These are phyloP conservation scores for Nephila pilipes DNA, from an alignment of 1,140 invertebrate genomes.

Conservation along the genomic window DNA sequence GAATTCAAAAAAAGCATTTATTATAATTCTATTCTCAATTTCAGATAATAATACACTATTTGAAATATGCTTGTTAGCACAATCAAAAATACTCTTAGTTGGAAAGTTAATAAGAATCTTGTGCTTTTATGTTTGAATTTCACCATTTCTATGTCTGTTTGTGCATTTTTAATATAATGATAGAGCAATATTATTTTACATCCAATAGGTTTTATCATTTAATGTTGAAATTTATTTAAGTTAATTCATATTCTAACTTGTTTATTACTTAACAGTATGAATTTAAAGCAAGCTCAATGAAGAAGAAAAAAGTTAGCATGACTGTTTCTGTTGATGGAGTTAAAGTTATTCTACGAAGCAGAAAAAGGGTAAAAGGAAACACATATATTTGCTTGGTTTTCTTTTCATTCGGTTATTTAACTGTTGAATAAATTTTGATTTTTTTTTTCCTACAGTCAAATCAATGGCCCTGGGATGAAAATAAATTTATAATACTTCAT, in stretches of 20 bases:
- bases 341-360: slow-evolving; percentile 91
- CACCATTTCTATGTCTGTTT: not conserved
- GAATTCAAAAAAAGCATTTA: no score
- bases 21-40: no score
- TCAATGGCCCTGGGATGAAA: slow-evolving; percentile 85
- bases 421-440: not conserved
- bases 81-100: no score
- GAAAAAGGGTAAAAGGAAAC: slow-evolving; percentile 83
- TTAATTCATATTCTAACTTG: slow-evolving; percentile 40
- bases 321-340: slow-evolving; percentile 97
- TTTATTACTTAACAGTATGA: slow-evolving; percentile 88
- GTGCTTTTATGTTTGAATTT: no score
- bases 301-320: slow-evolving; percentile 98
- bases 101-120: no score
- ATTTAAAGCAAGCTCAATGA: slow-evolving; percentile 98
- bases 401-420: not conserved
- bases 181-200: no score
- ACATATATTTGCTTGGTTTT: not conserved
- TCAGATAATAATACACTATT: no score
- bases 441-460: slow-evolving; percentile 80
- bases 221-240: slow-evolving; percentile 11
- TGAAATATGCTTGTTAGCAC: no score
- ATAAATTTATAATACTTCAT: slow-evolving; percentile 90
- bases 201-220: not conserved
- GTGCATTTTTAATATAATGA: not conserved